A percentile compares a stretch with the other conserved stretches of the same genome.
These are phyloP conservation scores for Acanthisitta chloris DNA, from an alignment of 2,113 vertebrate genomes.

Conservation along the genomic window DNA sequence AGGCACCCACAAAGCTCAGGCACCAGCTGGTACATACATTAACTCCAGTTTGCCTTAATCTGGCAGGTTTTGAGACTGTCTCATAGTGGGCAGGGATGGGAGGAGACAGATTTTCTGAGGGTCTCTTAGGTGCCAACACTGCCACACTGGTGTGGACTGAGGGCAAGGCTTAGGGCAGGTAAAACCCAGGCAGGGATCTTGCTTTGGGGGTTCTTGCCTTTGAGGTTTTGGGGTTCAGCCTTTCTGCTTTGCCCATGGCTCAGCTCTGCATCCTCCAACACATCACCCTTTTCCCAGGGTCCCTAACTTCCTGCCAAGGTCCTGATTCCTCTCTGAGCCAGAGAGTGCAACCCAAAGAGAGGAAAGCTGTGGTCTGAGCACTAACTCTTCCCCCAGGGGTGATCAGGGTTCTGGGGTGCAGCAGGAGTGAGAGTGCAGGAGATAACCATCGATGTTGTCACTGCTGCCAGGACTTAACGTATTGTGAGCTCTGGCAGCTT, in stretches of 20 bases:
- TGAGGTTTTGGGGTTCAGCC: background rate
- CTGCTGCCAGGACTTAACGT: constrained; percentile 54
- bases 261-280: no score
- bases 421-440: fast-evolving
- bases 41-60: background rate
- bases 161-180: background rate
- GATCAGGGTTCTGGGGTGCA: fast-evolving
- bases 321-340: fast-evolving
- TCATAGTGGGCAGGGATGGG: fast-evolving
- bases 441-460: background rate
- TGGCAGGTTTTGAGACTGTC: background rate
- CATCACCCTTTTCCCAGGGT: background rate
- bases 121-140: background rate
- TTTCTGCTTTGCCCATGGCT: background rate
- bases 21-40: background rate
- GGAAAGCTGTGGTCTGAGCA: background rate
- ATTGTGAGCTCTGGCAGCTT: constrained; percentile 90
- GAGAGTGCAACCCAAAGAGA: background rate
- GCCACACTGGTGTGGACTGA: background rate
- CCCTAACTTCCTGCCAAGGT: background rate
- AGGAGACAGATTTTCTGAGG: background rate
- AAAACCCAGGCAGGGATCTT: no score
- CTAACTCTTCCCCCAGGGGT: background rate
- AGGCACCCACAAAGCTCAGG: background rate
- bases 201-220: no score